These are phyloP conservation scores for Coregonus ussuriensis DNA, from an alignment of 2,797 vertebrate genomes.

Conservation along the genomic window DNA sequence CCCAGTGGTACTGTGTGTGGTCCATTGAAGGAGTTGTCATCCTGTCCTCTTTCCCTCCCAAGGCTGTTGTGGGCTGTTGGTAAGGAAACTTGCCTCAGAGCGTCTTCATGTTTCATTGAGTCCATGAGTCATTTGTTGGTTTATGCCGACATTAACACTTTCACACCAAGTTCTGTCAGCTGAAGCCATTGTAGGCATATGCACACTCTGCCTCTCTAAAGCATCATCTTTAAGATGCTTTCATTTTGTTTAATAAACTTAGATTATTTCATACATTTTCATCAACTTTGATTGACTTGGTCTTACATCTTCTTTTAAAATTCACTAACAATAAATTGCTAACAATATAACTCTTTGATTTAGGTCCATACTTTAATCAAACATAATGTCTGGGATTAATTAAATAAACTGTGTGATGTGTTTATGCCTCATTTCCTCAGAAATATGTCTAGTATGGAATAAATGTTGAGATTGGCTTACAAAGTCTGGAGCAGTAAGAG, in stretches of 20 bases:
- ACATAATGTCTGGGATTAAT: constrained; percentile 15
- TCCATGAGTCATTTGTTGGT: background rate
- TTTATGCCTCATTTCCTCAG: constrained; percentile 33
- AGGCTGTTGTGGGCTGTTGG: background rate
- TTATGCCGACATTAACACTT: background rate
- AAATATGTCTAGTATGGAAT: constrained; percentile 51
- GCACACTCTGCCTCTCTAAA: background rate
- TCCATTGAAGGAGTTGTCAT: background rate
- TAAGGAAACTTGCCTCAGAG: background rate
- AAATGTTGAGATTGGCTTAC: constrained; percentile 34
- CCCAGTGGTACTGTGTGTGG: background rate
- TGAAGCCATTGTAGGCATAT: background rate
- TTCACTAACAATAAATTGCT: background rate
- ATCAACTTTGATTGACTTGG: background rate
- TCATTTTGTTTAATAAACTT: background rate
- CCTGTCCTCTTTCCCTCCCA: background rate
- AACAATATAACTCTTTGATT: background rate
- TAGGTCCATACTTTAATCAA: background rate
- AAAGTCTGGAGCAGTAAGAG: background rate
- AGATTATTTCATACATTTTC: background rate
- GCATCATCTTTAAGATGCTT: background rate
- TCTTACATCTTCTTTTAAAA: background rate
- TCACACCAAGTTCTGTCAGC: background rate
- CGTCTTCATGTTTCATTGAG: background rate
- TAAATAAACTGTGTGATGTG: constrained; percentile 19